These are phyloP conservation scores for Charanyca ferruginea DNA, from an alignment of 2,888 invertebrate genomes.

Conservation along the genomic window DNA sequence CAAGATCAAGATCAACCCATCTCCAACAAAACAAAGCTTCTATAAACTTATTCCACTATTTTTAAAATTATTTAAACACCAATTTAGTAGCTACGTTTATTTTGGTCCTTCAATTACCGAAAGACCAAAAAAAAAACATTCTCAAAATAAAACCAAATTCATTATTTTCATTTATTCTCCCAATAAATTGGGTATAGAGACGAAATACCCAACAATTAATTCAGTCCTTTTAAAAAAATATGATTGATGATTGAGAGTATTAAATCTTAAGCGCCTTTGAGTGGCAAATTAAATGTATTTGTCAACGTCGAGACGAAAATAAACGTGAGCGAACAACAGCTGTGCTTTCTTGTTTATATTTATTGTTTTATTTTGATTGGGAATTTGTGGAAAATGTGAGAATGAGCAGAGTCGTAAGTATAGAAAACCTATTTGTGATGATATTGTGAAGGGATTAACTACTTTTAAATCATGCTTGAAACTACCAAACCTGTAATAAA, in stretches of 20 bases:
- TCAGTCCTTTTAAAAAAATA: conserved; percentile 45
- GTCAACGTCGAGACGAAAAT: conserved; percentile 55
- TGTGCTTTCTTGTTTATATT: conserved; percentile 40
- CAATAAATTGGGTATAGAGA: conserved; percentile 33
- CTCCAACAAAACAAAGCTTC: no score
- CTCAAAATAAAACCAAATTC: conserved; percentile 15
- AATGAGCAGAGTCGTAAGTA: neutral
- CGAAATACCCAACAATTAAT: conserved; percentile 34
- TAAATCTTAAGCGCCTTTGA: conserved; percentile 55
- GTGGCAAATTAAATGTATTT: conserved; percentile 62
- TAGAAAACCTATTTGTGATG: neutral
- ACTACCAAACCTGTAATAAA: no score
- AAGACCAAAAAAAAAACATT: neutral
- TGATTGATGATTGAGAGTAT: conserved; percentile 60
- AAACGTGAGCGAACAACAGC: conserved; percentile 46
- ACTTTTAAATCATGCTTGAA: neutral
- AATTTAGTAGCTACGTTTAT: neutral
- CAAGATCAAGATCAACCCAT: no score
- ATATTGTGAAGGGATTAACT: neutral
- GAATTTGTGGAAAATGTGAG: conserved; percentile 5
- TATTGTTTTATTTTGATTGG: conserved; percentile 49
- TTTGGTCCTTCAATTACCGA: neutral
- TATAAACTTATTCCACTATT: no score
- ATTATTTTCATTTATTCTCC: conserved; percentile 2
- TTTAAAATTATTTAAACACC: no score